These are phyloP conservation scores for Euphydryas editha DNA, from an alignment of 2,888 invertebrate genomes.

Conservation along the genomic window DNA sequence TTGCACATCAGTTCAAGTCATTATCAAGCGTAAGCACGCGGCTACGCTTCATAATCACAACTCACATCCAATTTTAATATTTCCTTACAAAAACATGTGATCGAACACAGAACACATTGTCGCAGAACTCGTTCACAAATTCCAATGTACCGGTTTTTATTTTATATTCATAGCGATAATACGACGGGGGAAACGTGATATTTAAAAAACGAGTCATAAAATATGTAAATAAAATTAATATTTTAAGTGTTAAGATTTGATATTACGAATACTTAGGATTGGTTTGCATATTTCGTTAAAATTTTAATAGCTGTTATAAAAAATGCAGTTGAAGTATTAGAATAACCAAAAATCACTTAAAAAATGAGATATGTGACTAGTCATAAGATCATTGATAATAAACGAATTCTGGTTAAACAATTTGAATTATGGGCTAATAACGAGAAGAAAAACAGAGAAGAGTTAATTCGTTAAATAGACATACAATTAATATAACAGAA, in stretches of 20 bases:
- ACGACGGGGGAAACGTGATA: constrained; percentile 12
- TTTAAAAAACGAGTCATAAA: constrained; percentile 7
- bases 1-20: not conserved
- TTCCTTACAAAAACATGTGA: constrained; percentile 20
- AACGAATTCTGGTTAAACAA: too few species aligned
- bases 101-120: constrained; percentile 1
- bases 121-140: constrained; percentile 12
- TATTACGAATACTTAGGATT: too few species aligned
- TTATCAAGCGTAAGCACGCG: not conserved
- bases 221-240: not conserved
- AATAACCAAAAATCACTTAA: too few species aligned
- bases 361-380: too few species aligned
- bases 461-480: too few species aligned
- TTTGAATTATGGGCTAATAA: too few species aligned
- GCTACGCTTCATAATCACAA: constrained; percentile 1
- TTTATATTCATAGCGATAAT: constrained; percentile 16
- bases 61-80: constrained; percentile 13
- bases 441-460: too few species aligned
- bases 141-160: constrained; percentile 30
- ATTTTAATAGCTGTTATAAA: not conserved
- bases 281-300: too few species aligned
- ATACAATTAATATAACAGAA: not conserved
- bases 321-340: too few species aligned
- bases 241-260: not conserved
- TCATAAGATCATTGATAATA: too few species aligned